A percentile compares a stretch with the other conserved stretches of the same genome.
Conservation (phyloP, 2,113 vertebrate species). For the Zapornia atra region DNA sequence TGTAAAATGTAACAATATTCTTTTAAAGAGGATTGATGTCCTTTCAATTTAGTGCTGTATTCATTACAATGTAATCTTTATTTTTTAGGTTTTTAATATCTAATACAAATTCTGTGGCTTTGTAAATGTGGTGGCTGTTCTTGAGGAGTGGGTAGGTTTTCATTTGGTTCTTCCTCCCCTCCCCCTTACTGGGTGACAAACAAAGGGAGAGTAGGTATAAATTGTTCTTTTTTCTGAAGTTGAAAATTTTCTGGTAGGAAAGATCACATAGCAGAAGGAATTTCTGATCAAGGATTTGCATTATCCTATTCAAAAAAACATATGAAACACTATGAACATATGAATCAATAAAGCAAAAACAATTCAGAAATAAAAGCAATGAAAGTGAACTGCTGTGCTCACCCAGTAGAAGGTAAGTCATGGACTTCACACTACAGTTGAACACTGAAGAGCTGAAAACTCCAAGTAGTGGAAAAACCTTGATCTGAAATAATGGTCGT, state of each 20-base stretch:
- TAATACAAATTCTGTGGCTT: background rate
- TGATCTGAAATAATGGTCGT: background rate
- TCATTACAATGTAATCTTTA: background rate
- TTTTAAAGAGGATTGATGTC: background rate
- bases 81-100: background rate
- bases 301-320: background rate
- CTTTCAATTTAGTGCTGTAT: background rate
- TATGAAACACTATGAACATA: too few relatives aligned
- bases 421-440: background rate
- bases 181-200: background rate
- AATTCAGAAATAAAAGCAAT: background rate
- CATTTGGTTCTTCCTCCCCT: too few relatives aligned
- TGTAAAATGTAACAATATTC: background rate
- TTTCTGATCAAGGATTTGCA: background rate
- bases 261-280: background rate
- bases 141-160: background rate
- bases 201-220: background rate
- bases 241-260: background rate
- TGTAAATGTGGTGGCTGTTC: background rate
- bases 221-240: background rate
- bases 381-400: background rate
- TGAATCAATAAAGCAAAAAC: background rate
- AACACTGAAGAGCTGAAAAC: background rate
- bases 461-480: background rate
- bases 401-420: background rate